These are phyloP conservation scores for Macrobrachium nipponense DNA, from an alignment of 1,140 invertebrate genomes.

Conservation along the genomic window DNA sequence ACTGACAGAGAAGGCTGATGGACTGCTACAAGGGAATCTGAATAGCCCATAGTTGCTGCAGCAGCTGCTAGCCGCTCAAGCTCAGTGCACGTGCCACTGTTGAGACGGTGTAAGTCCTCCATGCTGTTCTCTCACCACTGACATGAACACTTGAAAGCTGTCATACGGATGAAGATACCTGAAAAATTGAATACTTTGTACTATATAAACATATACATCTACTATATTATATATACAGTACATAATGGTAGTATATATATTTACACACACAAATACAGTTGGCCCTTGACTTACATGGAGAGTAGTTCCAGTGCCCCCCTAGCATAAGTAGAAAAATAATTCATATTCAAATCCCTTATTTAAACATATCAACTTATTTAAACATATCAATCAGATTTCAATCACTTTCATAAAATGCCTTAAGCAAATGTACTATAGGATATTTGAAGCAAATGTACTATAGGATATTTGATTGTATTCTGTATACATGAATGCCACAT, in stretches of 20 bases:
- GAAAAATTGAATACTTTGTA: background rate
- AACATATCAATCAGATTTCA: too few species aligned
- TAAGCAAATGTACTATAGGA: too few species aligned
- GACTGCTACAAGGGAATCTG: slow-evolving; percentile 36
- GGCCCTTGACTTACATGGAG: background rate
- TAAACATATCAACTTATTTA: too few species aligned
- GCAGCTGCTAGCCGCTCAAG: slow-evolving; percentile 54
- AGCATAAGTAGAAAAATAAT: too few species aligned
- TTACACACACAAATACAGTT: background rate
- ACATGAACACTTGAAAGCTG: background rate
- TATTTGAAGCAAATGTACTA: too few species aligned
- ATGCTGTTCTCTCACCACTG: slow-evolving; percentile 25
- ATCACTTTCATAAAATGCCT: too few species aligned
- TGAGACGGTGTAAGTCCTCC: slow-evolving; percentile 49
- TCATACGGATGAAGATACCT: background rate
- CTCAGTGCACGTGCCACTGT: slow-evolving; percentile 38
- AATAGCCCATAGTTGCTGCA: slow-evolving; percentile 56
- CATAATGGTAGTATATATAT: slow-evolving; percentile 30
- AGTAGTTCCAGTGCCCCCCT: too few species aligned
- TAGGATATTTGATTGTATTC: too few species aligned
- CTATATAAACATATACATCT: background rate
- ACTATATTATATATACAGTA: background rate
- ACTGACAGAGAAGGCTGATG: slow-evolving; percentile 43
- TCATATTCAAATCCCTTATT: too few species aligned
- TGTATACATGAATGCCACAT: too few species aligned